A percentile compares a stretch with the other conserved stretches of the same genome.
Evolutionary conservation across 2,888 invertebrate species (phyloP).

Genomic region (Calephelis perditalis): DNA sequence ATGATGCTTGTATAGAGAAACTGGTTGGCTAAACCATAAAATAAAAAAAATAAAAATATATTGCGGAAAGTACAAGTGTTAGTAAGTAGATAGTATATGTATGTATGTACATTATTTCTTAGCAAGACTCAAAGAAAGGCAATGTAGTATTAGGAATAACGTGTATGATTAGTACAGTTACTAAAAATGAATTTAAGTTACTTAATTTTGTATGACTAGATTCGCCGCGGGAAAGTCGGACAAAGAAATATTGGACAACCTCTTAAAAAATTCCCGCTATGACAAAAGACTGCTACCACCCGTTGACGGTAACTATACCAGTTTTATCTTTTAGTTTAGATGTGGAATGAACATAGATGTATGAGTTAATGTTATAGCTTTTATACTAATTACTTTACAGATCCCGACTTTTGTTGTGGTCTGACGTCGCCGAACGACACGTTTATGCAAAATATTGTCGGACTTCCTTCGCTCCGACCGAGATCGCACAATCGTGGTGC

Average conservation of each 20-base stretch:
- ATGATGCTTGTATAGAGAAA: too few species aligned
- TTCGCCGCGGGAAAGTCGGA: conserved; percentile 95
- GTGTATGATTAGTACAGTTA: too few species aligned
- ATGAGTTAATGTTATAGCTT: conserved; percentile 2
- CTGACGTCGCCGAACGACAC: conserved; percentile 88
- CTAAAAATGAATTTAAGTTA: neutral
- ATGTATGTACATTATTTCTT: too few species aligned
- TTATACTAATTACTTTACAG: conserved; percentile 77
- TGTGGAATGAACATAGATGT: conserved; percentile 11
- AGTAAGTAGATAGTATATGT: too few species aligned
- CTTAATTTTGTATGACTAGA: conserved; percentile 70
- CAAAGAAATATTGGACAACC: conserved; percentile 94
- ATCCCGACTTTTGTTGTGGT: conserved; percentile 94
- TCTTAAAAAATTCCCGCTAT: conserved; percentile 91
- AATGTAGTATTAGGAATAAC: too few species aligned
- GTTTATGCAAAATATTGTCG: conserved; percentile 80
- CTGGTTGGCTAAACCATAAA: too few species aligned
- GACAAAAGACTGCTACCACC: conserved; percentile 95
- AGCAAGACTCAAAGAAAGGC: too few species aligned
- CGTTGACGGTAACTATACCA: conserved; percentile 84
- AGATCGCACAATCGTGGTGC: conserved; percentile 81
- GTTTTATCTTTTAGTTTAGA: neutral
- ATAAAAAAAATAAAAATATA: too few species aligned
- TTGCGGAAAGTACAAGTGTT: too few species aligned
- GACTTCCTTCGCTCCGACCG: conserved; percentile 70